Percentiles rank a stretch among this genome's conserved stretches.
Evolutionary conservation across 1,140 invertebrate species (phyloP).

Genomic region (Acromyrmex heyeri): DNA sequence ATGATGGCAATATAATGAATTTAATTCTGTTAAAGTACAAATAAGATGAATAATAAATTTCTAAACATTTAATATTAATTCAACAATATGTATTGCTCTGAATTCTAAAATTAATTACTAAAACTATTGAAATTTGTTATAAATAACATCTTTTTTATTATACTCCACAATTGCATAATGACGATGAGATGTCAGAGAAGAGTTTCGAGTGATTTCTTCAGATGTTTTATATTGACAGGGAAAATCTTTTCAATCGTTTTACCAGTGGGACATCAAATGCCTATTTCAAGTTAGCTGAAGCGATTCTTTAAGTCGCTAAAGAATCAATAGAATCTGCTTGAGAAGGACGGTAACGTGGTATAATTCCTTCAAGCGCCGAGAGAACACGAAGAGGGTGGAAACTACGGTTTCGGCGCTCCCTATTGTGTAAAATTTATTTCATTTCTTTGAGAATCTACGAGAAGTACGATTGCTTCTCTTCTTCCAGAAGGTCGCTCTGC

Average conservation of each 20-base stretch:
- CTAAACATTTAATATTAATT: neutral
- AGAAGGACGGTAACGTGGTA: conserved; percentile 50
- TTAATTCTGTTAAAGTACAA: neutral
- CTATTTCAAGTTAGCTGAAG: conserved; percentile 44
- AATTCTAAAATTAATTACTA: neutral
- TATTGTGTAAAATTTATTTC: conserved; percentile 63
- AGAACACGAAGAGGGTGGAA: conserved; percentile 56
- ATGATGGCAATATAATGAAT: neutral
- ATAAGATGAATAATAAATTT: neutral
- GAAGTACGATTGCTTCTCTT: neutral
- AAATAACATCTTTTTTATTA: neutral
- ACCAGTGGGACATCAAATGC: conserved; percentile 32
- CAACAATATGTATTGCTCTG: neutral
- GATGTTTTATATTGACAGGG: conserved; percentile 25
- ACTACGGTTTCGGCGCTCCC: conserved; percentile 48
- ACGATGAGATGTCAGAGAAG: neutral
- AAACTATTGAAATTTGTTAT: neutral
- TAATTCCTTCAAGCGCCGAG: conserved; percentile 45
- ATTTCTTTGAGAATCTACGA: conserved; percentile 42
- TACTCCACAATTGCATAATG: neutral
- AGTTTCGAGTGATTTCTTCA: conserved; percentile 15
- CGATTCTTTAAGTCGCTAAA: conserved; percentile 40
- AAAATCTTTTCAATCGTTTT: conserved; percentile 42
- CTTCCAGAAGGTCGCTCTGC: conserved; percentile 1
- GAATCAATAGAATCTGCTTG: conserved; percentile 60